Evolutionary conservation across 2,888 invertebrate species (phyloP), one percentile per base, ranked within the genome.

Genomic region (Oligia fasciuncula): DNA sequence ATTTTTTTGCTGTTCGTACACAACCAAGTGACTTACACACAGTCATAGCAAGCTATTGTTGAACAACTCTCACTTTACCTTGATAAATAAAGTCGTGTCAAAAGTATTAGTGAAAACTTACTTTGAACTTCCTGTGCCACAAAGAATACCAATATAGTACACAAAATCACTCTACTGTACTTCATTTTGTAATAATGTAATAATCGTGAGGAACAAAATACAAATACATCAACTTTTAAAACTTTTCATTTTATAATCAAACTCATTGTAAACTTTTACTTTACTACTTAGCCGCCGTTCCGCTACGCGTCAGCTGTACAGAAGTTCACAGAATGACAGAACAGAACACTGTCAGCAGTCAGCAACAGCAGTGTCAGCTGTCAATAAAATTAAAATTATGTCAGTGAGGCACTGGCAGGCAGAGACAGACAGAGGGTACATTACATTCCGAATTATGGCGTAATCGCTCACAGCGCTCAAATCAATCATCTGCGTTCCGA

Each of bases 41-140:
- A 80, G 85, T 77, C 71, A 14, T 77, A 71, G 5, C 49, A 72
- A 79, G 74, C 60, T 73, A 85, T 82, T 77, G 76, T 77, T 73
- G 67, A 78, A 88, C 82, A 91, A 95, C 96, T 96, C 96, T 96
- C 96, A 95, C 96, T 96, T 96, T 93, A 94, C 96, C 96, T 96
- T 96, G 96, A 93, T 90, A 92, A 90, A 91, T 89, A 91, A 90
- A 93, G 92, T 91, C 92, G 91, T 91, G 90, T 91, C 89, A 91
- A 83, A 88, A 81, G 67, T 73, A 70, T 46, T 79, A 85, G 80
- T 87, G 81, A 91, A 91, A 91, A 96, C 96, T 96, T 95, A 96
- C 96, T 92, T 88, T 93, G 92, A 81, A 90, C 93, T 91, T 93
- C 93, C 78, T 93, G 91, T 77, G 93, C 73, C 57, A 93, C 77